Evolutionary conservation across 2,888 invertebrate genomes (phyloP), one percentile per base, ranked within the genome.

Genomic region (Polymixis lichenea): DNA sequence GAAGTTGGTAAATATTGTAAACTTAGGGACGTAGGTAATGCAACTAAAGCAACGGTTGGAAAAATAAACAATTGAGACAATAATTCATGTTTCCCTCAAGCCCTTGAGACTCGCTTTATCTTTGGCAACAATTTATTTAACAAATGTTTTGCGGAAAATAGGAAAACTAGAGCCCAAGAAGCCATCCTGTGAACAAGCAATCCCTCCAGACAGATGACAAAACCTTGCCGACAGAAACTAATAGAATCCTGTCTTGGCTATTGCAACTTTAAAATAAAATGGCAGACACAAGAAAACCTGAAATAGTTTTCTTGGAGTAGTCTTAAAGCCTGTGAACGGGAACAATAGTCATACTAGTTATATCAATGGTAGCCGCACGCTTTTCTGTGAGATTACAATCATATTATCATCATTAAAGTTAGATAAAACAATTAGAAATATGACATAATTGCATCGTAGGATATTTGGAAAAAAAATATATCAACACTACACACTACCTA

Each of bases 191-290:
- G 81, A 76, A 71, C 74, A 75, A 78, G 77, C 69, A 86, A 86
- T 86, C 82, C 76, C 64, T 83, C 73, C 72, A 79, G 85, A 85
- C 79, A 86, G 76, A 83, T 83, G 85, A 85, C 78, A 88, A 88
- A 87, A 80, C 76, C 81, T 79, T 69, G 70, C 69, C 64, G 87
- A 87, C 88, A 83, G 85, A 80, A 87, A 87, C 87, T 88, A 85
- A 87, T 88, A 87, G 88, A 62, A 85, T 69, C 62, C 72, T 85
- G 77, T 87, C 82, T 77, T 68, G 73, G 83, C 65, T 79, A 86
- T 80, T 62, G 81, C 75, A 76, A 68, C 69, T 87, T 78, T 72
- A 58, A 78, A 77, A 68, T 77, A 74, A 80, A 86, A 85, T 83
- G 38, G 78, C 19, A 25, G 62, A 73, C 71, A 64, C 69, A 46